Evolutionary conservation across 2,113 vertebrate genomes (phyloP).

Genomic region (Trichechus manatus): DNA sequence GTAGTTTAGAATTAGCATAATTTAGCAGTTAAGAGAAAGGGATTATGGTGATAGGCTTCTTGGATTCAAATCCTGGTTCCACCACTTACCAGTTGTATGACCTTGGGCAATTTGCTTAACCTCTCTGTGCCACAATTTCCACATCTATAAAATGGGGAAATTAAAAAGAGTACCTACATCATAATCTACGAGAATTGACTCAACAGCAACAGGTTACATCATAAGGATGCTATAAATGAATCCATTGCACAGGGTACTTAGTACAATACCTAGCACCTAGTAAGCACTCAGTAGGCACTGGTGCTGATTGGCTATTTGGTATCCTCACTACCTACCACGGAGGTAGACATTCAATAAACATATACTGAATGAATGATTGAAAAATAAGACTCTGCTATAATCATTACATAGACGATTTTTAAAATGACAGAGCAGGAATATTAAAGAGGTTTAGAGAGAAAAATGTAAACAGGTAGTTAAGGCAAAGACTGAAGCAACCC

Average conservation of each 20-base stretch:
- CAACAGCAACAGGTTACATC: too few species aligned
- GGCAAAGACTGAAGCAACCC: slow-evolving; percentile 7
- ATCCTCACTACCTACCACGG: background rate
- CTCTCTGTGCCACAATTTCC: background rate
- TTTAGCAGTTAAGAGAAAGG: background rate
- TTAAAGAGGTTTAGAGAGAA: slow-evolving; percentile 37
- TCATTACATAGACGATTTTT: background rate
- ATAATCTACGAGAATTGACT: background rate
- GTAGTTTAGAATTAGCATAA: slow-evolving; percentile 23
- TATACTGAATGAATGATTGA: background rate
- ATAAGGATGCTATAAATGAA: too few species aligned
- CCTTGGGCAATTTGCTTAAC: background rate
- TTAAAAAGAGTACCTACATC: background rate
- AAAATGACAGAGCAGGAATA: slow-evolving; percentile 18
- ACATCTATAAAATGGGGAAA: background rate
- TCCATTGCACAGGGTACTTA: too few species aligned
- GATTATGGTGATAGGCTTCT: background rate
- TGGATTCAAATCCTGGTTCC: slow-evolving; percentile 17
- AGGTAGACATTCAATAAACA: background rate
- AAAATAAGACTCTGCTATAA: background rate
- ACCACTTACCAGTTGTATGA: background rate
- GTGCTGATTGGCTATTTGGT: background rate
- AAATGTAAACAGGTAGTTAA: background rate
- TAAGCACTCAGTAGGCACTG: background rate
- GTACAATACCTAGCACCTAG: background rate